Percentiles rank a stretch among this genome's conserved stretches.
Conservation (phyloP, 2,888 invertebrate genomes). For the Podabrus alpinus region DNA sequence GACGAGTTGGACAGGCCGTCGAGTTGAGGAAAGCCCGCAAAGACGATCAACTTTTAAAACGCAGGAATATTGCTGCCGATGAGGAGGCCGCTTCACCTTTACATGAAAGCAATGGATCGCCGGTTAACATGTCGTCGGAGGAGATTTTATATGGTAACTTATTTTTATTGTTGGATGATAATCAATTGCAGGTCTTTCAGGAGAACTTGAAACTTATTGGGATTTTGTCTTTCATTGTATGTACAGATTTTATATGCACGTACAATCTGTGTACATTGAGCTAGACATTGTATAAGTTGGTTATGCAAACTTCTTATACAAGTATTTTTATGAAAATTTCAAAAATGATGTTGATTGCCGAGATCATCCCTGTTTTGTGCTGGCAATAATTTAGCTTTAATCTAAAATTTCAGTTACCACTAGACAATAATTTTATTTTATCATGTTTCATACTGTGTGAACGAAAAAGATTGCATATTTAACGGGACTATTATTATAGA, state of each 20-base stretch:
- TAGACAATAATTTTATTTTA: neutral
- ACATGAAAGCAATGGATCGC: slow-evolving; percentile 57
- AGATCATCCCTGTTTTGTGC: neutral
- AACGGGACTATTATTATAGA: too few relatives aligned
- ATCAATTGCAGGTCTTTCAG: neutral
- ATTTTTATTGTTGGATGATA: neutral
- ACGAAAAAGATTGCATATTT: too few relatives aligned
- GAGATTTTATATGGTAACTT: slow-evolving; percentile 71
- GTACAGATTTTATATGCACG: neutral
- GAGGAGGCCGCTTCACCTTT: slow-evolving; percentile 60
- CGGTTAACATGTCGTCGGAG: slow-evolving; percentile 63
- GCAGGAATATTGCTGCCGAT: slow-evolving; percentile 76
- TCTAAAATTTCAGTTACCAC: neutral
- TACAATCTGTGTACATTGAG: neutral
- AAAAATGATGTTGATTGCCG: neutral
- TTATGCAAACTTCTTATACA: neutral
- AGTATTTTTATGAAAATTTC: neutral
- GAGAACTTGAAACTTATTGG: neutral
- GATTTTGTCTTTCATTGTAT: neutral
- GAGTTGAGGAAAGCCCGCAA: slow-evolving; percentile 91
- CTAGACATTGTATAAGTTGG: neutral
- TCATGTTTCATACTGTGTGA: too few relatives aligned
- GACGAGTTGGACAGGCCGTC: slow-evolving; percentile 86
- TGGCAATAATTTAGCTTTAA: neutral
- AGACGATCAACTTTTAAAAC: slow-evolving; percentile 91